A percentile compares a stretch with the other conserved stretches of the same genome.
phyloP scores from a whole-genome alignment of 2,797 vertebrate genomes.

The Sarcoramphus papa region DNA sequence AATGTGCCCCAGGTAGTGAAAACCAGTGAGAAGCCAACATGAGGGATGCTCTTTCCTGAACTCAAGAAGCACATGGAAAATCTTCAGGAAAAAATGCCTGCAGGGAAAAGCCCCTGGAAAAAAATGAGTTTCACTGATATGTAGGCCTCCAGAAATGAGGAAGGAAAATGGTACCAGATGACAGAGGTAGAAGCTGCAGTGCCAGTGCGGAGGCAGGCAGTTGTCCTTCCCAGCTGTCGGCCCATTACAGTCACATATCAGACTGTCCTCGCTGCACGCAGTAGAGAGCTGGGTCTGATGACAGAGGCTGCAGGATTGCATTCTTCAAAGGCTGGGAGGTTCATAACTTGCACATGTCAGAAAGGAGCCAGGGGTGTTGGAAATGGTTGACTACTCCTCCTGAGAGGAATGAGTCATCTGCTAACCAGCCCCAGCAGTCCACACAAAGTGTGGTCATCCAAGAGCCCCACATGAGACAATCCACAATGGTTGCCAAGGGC shows the following conservation, averaged over 20 bases:
- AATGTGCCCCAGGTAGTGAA: not conserved
- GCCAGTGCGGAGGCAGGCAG: not conserved
- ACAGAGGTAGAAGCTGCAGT: not conserved
- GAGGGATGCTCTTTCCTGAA: not conserved
- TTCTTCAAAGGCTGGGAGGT: not conserved
- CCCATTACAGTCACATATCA: not conserved
- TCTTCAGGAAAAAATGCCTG: not conserved
- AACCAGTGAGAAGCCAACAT: not conserved
- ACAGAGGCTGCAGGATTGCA: not conserved
- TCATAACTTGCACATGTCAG: not conserved
- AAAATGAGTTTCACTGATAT: not conserved
- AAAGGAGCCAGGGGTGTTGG: not conserved
- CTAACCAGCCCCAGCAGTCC: not conserved
- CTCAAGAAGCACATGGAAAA: not conserved
- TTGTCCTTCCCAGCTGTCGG: not conserved
- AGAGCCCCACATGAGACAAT: not conserved
- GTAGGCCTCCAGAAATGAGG: not conserved
- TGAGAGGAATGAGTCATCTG: not conserved
- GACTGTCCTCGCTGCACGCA: fast-evolving
- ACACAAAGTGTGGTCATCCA: not conserved
- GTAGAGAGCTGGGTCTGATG: not conserved
- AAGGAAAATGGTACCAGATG: not conserved
- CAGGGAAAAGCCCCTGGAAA: not conserved
- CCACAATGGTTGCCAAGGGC: not conserved
- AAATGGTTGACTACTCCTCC: not conserved